Conservation (phyloP, 2,113 vertebrate species). For the Mionectes macconnelli region DNA sequence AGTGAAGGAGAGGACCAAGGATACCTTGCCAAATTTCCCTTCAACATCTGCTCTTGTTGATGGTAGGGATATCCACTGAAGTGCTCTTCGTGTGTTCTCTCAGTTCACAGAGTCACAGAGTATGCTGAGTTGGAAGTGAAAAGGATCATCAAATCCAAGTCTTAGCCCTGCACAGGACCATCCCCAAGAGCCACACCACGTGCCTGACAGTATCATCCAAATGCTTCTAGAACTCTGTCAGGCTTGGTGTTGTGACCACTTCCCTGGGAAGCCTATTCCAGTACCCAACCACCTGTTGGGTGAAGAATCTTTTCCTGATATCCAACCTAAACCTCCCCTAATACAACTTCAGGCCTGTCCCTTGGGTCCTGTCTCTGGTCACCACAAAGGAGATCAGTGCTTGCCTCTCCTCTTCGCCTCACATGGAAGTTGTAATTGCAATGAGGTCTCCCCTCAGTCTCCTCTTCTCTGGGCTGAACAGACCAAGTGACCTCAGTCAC, state of each 20-base stretch:
- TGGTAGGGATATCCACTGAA: not conserved
- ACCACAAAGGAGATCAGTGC: not conserved
- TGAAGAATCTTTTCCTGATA: not conserved
- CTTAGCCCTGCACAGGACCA: not conserved
- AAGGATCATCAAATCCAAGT: not conserved
- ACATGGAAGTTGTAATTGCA: not conserved
- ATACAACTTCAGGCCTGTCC: not conserved
- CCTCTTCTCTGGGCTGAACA: not conserved
- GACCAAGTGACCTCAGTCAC: not conserved
- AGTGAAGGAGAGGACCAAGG: not conserved
- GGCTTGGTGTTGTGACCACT: not conserved
- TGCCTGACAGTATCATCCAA: not conserved
- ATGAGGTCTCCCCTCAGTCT: not conserved
- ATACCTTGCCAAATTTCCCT: not conserved
- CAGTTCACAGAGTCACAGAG: not conserved
- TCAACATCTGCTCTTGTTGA: not conserved
- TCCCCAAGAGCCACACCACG: not conserved
- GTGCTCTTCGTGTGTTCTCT: not conserved
- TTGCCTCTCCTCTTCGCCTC: not conserved
- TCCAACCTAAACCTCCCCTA: not conserved
- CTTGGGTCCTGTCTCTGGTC: not conserved
- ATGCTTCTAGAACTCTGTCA: not conserved
- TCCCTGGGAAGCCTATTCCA: not conserved
- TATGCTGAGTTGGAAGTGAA: not conserved
- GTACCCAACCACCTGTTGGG: not conserved